Conservation (phyloP, 2,113 vertebrate genomes). For the Vireo altiloquus region DNA sequence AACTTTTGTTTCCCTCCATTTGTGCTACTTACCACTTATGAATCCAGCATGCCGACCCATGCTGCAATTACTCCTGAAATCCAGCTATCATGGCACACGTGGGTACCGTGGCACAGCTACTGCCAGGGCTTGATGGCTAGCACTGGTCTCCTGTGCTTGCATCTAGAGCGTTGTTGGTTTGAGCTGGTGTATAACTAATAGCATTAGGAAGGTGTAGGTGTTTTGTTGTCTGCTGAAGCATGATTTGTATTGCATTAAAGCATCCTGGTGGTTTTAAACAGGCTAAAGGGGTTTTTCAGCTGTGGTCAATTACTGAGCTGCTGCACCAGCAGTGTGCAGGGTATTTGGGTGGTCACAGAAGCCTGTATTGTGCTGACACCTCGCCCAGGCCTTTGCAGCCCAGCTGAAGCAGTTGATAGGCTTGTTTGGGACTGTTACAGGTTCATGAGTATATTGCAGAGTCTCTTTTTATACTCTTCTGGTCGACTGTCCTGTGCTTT, state of each 20-base stretch:
- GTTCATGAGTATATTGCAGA: neutral
- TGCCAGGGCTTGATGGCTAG: neutral
- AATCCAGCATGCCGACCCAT: neutral
- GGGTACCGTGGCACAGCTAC: neutral
- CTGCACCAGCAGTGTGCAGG: rapidly evolving
- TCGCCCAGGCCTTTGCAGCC: rapidly evolving
- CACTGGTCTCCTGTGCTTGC: neutral
- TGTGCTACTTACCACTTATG: neutral
- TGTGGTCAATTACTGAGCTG: neutral
- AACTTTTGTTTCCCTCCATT: slow-evolving; percentile 23
- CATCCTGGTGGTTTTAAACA: neutral
- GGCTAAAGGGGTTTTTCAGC: neutral
- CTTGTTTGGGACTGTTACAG: rapidly evolving
- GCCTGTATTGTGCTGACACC: neutral
- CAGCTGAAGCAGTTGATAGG: neutral
- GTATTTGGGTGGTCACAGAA: neutral
- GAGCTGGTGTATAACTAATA: neutral
- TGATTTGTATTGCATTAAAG: neutral
- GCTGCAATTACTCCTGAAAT: neutral
- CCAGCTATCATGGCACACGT: neutral
- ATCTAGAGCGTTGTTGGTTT: neutral
- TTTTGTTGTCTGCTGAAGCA: neutral
- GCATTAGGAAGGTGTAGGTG: slow-evolving; percentile 1
- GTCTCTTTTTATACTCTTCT: neutral
- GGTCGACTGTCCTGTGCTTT: neutral